Conservation (phyloP, 2,888 invertebrate genomes). For the Hoplodrina ambigua region DNA sequence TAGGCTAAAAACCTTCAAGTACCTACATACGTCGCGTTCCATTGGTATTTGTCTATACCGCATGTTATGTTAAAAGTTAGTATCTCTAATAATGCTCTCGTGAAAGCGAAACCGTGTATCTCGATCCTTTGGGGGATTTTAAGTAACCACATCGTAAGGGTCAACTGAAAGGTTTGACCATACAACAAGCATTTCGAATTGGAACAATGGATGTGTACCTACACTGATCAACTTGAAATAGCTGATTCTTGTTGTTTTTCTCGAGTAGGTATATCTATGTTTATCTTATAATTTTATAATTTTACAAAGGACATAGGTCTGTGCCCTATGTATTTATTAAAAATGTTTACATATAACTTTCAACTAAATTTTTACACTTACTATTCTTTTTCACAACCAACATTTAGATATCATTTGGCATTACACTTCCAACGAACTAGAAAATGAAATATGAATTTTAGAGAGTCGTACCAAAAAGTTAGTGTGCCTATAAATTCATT, state of each 20-base stretch:
- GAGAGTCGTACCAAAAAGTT: conserved; percentile 58
- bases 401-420: conserved; percentile 41
- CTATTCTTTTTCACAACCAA: conserved; percentile 20
- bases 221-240: conserved; percentile 42
- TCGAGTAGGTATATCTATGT: background rate
- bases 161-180: conserved; percentile 87
- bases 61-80: conserved; percentile 66
- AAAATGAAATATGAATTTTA: conserved; percentile 55
- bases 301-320: background rate
- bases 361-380: background rate
- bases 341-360: background rate
- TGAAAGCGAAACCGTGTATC: conserved; percentile 87
- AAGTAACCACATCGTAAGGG: conserved; percentile 85
- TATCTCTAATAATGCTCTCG: conserved; percentile 70
- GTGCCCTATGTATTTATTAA: background rate
- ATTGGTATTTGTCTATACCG: conserved; percentile 46
- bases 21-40: conserved; percentile 9
- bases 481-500: conserved; percentile 63
- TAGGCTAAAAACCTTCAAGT: conserved; percentile 25
- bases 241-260: conserved; percentile 26
- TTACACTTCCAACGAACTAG: conserved; percentile 44
- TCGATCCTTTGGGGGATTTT: conserved; percentile 82
- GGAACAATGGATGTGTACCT: conserved; percentile 58
- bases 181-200: conserved; percentile 75
- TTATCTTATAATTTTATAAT: background rate